Base-by-base conservation (phyloP, 1,140 invertebrate species). In the Polypedilum vanderplanki region DNA sequence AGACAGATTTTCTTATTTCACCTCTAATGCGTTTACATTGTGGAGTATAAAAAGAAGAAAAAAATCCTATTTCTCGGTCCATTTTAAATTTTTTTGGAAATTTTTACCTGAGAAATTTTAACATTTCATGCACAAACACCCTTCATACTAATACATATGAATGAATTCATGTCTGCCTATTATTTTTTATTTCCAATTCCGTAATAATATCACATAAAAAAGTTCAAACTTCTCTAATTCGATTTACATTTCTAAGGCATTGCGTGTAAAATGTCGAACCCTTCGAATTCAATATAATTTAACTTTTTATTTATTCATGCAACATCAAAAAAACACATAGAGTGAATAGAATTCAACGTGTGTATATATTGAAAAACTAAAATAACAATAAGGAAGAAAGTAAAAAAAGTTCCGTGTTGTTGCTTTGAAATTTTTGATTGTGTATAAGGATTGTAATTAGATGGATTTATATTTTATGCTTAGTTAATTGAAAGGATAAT, bases 51-150 rank as follows among this genome's bases (percentile, higher is more conserved):
- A 7, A 20, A 70, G 7, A 5, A 22, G 20, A 33, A 33, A 7
- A 22, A 70, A 70, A 70, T 70, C 65, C 65, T 20, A 70, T 70
- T 70, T 70, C 20, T 70, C 18, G 65, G 65, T 70, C 65, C 65
- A 70, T 70, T 70, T 70, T 70, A 20, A 70, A 70, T 20, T 18
- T 20, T 18, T 8, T 33, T 46, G 41, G 41, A 46, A 10, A 10
- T 46, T 46, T 46, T 46, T 46, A 12, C n/a, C 12, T 57, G 46
- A n/a, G 46, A 15, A 57, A n/a, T 57, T 57, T 57, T 57, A 57
- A 57, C 10, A 57, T 57, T 57, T 57, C 10, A 57, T 57, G 7
- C 46, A 57, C 46, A 57, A n/a, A 57, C 46, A 57, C 46, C 46
- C 46, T 57, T n/a, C 46, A 57, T 12, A 57, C n/a, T 15, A n/a